Percentiles rank a stretch among this genome's conserved stretches.
phyloP scores from a whole-genome alignment of 1,140 invertebrate species.

The Drosophila sproati region DNA sequence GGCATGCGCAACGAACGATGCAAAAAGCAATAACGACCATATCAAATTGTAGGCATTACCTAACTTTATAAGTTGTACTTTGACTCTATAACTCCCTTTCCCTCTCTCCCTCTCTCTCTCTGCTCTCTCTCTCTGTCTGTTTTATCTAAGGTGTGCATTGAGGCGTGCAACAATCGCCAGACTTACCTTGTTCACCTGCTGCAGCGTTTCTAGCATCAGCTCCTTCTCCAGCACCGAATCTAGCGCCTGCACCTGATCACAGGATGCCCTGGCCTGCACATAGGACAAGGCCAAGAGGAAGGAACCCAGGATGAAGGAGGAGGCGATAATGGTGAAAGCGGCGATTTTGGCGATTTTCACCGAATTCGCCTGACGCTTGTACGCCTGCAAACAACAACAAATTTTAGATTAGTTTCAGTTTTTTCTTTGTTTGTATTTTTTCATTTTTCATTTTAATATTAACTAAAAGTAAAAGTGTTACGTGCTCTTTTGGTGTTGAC shows the following conservation, averaged over 20 bases:
- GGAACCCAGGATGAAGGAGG: slow-evolving; percentile 90
- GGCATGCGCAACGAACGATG: slow-evolving; percentile 70
- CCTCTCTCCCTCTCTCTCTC: not conserved
- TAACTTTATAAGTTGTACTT: slow-evolving; percentile 46
- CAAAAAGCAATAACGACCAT: slow-evolving; percentile 45
- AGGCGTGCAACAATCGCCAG: slow-evolving; percentile 65
- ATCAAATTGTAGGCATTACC: slow-evolving; percentile 49
- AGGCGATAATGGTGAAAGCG: slow-evolving; percentile 90
- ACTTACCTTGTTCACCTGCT: slow-evolving; percentile 86
- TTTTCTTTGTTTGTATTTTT: not conserved
- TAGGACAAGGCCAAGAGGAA: slow-evolving; percentile 92
- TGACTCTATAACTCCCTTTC: slow-evolving; percentile 18
- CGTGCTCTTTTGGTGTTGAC: slow-evolving; percentile 57
- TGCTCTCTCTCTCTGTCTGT: not conserved
- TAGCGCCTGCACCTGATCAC: slow-evolving; percentile 88
- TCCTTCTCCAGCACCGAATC: slow-evolving; percentile 88
- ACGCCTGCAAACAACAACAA: slow-evolving; percentile 87
- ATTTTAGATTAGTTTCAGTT: not conserved
- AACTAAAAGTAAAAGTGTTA: slow-evolving; percentile 31
- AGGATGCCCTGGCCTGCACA: slow-evolving; percentile 90
- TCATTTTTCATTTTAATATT: not conserved
- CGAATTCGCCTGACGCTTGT: slow-evolving; percentile 89
- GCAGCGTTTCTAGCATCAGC: slow-evolving; percentile 87
- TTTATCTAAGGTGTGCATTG: slow-evolving; percentile 34
- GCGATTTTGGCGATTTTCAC: slow-evolving; percentile 93